Conservation (phyloP, 2,113 vertebrate species). For the Bubo blakistoni region DNA sequence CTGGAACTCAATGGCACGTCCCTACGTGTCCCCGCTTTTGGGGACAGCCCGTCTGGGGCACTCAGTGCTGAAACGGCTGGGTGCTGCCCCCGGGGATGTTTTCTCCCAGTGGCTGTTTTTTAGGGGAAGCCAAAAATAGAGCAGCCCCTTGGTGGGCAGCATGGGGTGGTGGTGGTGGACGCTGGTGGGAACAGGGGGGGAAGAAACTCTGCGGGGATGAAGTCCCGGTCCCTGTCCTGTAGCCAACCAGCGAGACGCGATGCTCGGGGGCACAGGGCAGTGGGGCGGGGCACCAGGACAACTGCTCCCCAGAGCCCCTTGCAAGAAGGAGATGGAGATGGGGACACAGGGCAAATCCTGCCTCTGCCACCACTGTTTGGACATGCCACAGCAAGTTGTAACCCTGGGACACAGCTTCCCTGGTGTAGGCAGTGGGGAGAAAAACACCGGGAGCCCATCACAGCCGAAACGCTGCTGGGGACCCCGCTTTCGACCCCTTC, state of each 20-base stretch:
- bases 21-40: fast-evolving
- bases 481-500: fast-evolving
- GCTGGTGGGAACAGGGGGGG: not conserved
- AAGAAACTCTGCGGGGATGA: not conserved
- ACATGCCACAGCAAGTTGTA: not conserved
- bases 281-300: fast-evolving
- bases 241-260: fast-evolving
- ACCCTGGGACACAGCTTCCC: not conserved
- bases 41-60: not conserved
- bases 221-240: fast-evolving
- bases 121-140: not conserved
- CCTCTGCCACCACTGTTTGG: not conserved
- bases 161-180: not conserved
- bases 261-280: not conserved
- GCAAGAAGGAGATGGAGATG: not conserved
- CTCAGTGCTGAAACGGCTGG: fast-evolving
- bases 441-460: not conserved
- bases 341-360: not conserved
- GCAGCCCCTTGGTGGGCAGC: not conserved
- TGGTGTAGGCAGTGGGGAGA: not conserved
- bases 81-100: not conserved
- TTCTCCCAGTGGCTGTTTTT: not conserved
- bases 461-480: fast-evolving
- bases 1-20: not conserved
- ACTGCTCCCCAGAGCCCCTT: not conserved